Percentiles rank a stretch among this genome's conserved stretches.
These are phyloP conservation scores for Dysmachus trigonus DNA, from an alignment of 2,888 invertebrate genomes.

Conservation along the genomic window DNA sequence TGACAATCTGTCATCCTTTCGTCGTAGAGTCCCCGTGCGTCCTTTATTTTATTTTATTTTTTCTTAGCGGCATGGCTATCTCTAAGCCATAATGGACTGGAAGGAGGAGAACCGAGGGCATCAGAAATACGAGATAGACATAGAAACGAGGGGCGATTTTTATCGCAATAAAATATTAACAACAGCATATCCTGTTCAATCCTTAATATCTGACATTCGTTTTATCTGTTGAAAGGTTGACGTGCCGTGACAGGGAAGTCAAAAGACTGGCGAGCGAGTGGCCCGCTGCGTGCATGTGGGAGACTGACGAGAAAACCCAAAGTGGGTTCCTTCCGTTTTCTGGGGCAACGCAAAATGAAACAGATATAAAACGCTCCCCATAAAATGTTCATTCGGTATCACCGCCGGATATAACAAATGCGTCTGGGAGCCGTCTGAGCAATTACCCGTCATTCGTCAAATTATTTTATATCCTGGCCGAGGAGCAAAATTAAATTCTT, in stretches of 20 bases:
- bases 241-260: slow-evolving; percentile 41
- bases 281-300: neutral
- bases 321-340: slow-evolving; percentile 24
- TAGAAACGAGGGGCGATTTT: slow-evolving; percentile 33
- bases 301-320: neutral
- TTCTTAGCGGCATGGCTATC: neutral
- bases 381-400: slow-evolving; percentile 13
- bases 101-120: neutral
- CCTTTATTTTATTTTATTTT: neutral
- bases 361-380: slow-evolving; percentile 8
- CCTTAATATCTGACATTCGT: slow-evolving; percentile 36
- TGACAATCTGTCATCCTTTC: slow-evolving; percentile 50
- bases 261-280: neutral
- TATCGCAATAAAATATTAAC: slow-evolving; percentile 43
- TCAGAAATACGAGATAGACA: neutral
- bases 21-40: neutral
- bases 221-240: slow-evolving; percentile 1
- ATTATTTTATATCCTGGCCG: slow-evolving; percentile 25
- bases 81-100: slow-evolving; percentile 22
- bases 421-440: neutral
- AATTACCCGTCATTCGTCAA: slow-evolving; percentile 45
- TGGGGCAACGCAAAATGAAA: neutral
- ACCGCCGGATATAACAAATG: neutral
- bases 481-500: slow-evolving; percentile 29
- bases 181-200: slow-evolving; percentile 34